phyloP scores from a whole-genome alignment of 2,113 vertebrate genomes.

The Gopherus flavomarginatus region DNA sequence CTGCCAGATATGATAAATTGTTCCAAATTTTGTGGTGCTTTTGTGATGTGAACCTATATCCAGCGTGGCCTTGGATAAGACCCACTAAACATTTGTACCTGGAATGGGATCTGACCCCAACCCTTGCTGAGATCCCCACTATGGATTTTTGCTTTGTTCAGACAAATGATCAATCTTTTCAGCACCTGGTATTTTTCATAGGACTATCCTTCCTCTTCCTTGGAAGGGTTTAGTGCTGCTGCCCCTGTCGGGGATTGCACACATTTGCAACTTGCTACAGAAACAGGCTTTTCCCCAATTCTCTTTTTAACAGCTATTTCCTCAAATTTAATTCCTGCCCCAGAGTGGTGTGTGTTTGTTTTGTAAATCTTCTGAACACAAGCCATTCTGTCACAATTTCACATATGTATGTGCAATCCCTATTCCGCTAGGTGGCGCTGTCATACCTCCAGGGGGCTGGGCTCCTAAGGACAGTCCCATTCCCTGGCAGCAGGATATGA shows the following conservation, averaged over 20 bases:
- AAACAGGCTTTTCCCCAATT: neutral
- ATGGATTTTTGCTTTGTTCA: neutral
- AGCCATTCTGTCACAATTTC: neutral
- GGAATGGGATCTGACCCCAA: neutral
- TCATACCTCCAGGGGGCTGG: neutral
- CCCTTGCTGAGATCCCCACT: neutral
- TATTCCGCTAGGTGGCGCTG: neutral
- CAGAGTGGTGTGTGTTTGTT: neutral
- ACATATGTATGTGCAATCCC: neutral
- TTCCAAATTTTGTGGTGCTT: neutral
- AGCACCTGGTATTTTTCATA: neutral
- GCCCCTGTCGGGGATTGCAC: neutral
- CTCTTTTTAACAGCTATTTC: neutral
- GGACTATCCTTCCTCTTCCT: neutral
- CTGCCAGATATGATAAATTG: neutral
- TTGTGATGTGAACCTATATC: neutral
- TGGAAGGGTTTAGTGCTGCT: neutral
- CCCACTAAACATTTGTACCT: neutral
- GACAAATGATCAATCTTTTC: neutral
- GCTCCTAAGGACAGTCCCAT: neutral
- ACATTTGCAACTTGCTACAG: neutral
- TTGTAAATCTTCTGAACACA: neutral
- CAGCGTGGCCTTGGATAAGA: fast-evolving
- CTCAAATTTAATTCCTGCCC: neutral
- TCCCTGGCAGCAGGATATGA: neutral